A percentile compares a stretch with the other conserved stretches of the same genome.
Evolutionary conservation across 37 sponge, comb jelly and placozoan species (phyloP).

Genomic region (Diacarnus erythraeanus): DNA sequence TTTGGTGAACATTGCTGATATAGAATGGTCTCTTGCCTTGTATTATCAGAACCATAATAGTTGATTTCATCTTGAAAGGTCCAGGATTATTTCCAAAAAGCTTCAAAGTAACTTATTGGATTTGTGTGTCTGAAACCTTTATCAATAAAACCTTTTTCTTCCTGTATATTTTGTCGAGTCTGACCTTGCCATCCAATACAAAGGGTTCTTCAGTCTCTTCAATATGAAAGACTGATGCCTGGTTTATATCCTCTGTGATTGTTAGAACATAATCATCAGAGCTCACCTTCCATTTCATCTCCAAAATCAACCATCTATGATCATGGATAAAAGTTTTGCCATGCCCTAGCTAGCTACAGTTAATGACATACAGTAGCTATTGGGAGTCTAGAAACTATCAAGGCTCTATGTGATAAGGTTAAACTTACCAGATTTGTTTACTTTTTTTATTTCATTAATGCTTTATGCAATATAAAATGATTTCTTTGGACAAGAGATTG

Average conservation of each 20-base stretch:
- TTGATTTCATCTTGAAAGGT: constrained; percentile 21
- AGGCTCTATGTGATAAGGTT: no score
- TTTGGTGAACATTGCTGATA: background rate
- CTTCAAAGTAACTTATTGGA: constrained; percentile 20
- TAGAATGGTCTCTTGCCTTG: background rate
- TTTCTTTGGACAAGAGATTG: constrained; percentile 7
- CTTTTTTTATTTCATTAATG: constrained; percentile 28
- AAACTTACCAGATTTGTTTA: constrained; percentile 41
- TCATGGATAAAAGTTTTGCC: no score
- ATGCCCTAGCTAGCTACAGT: no score
- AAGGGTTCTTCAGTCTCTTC: constrained; percentile 34
- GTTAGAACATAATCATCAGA: background rate
- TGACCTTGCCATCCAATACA: constrained; percentile 14
- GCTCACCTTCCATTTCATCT: constrained; percentile 12
- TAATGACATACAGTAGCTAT: no score
- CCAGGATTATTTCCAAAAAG: constrained; percentile 15
- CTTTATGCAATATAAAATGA: constrained; percentile 19
- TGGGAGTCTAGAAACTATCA: no score
- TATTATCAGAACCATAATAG: no score
- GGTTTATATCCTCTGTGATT: constrained; percentile 10
- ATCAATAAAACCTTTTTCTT: no score
- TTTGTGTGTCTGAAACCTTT: background rate
- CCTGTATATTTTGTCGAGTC: background rate
- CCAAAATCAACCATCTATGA: constrained; percentile 27
- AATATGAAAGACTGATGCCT: constrained; percentile 31